Evolutionary conservation across 1,140 invertebrate species (phyloP), one percentile per base, ranked within the genome.

Genomic region (Drosophila persimilis): DNA sequence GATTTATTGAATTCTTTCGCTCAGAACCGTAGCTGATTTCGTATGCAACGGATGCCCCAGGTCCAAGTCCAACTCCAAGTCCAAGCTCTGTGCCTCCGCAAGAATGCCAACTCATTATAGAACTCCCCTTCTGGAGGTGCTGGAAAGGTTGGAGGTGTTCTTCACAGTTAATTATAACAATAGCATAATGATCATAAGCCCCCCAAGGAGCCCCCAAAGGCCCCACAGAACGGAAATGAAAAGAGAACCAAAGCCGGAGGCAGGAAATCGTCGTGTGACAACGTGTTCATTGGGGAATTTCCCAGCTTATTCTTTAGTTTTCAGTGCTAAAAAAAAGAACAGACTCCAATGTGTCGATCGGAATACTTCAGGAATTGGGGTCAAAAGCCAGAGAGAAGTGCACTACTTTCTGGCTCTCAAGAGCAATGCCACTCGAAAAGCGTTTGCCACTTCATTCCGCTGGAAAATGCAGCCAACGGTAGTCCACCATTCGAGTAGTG

Each of bases 51-150:
- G 55, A 81, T 86, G 77, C 57, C 45, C n/a, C 43, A 56, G 22
- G 54, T 39, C 35, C 35, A 39, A 39, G 35, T 29, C 29, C 31
- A 22, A 29, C 43, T 39, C 35, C 35, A 35, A 35, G 31, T 29
- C 29, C 31, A 22, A 29, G 43, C 15, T 20, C 7, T 26, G 55
- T 29, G 35, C 35, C 41, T 56, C 58, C 70, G 17, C 35, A 88
- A 76, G 83, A 88, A 88, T 88, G 84, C 75, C 75, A 83, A 81
- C 81, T 86, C 81, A 86, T 86, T 86, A 86, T 78, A 71, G 35
- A 39, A 39, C 35, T 39, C 35, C 70, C 15, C 35, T 44, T 39
- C 46, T 20, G 39, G 26, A 8, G 17, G 41, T 2, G 13, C 6
- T 44, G 20, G 31, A 8, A 17, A 26, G 24, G 24, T 31, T 4